Percentiles rank a stretch among this genome's conserved stretches.
Evolutionary conservation across 2,113 vertebrate species (phyloP).

Genomic region (Panthera tigris): DNA sequence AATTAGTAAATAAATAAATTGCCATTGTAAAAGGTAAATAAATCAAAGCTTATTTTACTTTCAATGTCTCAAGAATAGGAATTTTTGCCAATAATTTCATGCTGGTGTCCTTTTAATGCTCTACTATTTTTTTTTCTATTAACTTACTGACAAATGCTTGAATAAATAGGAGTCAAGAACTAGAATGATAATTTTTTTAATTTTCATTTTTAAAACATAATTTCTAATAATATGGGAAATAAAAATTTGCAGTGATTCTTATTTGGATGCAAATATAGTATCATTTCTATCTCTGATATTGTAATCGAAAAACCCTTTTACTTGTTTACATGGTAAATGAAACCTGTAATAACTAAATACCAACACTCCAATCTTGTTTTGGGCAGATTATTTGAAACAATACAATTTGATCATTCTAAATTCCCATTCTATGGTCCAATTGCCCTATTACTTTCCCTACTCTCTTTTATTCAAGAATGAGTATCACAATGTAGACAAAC

Average conservation of each 20-base stretch:
- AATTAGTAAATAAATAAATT: neutral
- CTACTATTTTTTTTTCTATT: neutral
- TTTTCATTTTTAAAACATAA: slow-evolving; percentile 13
- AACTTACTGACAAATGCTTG: neutral
- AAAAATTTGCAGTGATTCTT: neutral
- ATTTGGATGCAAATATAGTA: neutral
- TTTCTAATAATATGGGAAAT: neutral
- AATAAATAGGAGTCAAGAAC: neutral
- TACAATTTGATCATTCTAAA: neutral
- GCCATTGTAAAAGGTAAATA: neutral
- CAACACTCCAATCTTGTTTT: neutral
- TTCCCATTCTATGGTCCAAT: neutral
- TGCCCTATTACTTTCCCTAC: neutral
- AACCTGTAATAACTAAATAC: neutral
- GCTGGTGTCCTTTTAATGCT: neutral
- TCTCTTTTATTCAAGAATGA: neutral
- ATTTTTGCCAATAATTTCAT: neutral
- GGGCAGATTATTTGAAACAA: neutral
- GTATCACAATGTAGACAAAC: neutral
- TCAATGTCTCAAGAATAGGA: neutral
- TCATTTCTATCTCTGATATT: neutral
- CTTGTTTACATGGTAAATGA: neutral
- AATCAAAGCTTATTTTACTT: neutral
- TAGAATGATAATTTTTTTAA: neutral
- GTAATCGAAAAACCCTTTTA: neutral